Evolutionary conservation across 2,888 invertebrate species (phyloP).

Genomic region (Temnothorax ravouxi): DNA sequence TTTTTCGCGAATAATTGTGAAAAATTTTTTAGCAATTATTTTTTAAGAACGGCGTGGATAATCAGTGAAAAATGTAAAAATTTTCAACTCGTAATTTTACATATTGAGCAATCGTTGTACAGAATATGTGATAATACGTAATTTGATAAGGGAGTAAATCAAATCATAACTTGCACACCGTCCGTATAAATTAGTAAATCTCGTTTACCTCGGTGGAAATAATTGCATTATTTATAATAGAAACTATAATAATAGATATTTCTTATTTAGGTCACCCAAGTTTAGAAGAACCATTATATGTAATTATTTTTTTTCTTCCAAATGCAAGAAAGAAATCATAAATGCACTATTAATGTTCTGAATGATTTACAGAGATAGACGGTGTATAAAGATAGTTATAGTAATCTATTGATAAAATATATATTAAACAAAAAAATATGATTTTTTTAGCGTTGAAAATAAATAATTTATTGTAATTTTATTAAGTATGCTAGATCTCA

Average conservation of each 20-base stretch:
- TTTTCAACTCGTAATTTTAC: conserved; percentile 63
- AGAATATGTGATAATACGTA: conserved; percentile 40
- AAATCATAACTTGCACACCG: conserved; percentile 62
- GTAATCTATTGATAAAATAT: conserved; percentile 20
- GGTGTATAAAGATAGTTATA: conserved; percentile 12
- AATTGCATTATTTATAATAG: conserved; percentile 18
- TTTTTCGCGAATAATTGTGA: conserved; percentile 1
- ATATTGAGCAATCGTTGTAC: conserved; percentile 50
- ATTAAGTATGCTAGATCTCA: conserved; percentile 19
- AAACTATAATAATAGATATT: conserved; percentile 13
- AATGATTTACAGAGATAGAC: conserved; percentile 3
- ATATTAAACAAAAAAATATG: neutral
- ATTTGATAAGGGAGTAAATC: conserved; percentile 48
- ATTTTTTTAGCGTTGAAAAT: conserved; percentile 20
- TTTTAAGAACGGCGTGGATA: conserved; percentile 50
- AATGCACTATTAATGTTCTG: neutral
- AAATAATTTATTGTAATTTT: conserved; percentile 24
- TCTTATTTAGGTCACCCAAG: neutral
- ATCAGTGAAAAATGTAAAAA: conserved; percentile 44
- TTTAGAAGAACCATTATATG: conserved; percentile 15
- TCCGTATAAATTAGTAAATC: conserved; percentile 59
- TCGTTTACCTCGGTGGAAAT: conserved; percentile 38
- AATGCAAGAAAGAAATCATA: neutral
- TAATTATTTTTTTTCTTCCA: conserved; percentile 6
- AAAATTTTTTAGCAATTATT: conserved; percentile 52